These are phyloP conservation scores for Drosophila kohkoa DNA, from an alignment of 1,140 invertebrate genomes.

Conservation along the genomic window DNA sequence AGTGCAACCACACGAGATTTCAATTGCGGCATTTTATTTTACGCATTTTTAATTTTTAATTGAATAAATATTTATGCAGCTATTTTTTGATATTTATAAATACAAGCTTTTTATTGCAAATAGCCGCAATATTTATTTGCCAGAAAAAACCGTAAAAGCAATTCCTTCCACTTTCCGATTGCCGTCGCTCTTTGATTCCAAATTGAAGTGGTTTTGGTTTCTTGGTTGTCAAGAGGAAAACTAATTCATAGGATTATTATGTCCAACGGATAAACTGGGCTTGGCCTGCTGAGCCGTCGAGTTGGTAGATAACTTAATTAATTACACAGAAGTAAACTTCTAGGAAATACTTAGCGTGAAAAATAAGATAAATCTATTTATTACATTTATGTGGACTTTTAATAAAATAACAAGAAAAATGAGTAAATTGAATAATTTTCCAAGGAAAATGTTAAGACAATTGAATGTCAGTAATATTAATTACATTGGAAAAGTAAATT, in stretches of 20 bases:
- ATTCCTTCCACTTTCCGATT: background rate
- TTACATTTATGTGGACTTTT: no score
- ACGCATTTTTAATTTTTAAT: background rate
- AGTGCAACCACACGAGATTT: conserved; percentile 24
- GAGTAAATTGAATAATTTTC: no score
- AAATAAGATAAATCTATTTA: background rate
- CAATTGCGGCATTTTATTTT: conserved; percentile 9
- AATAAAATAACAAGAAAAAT: no score
- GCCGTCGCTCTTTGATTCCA: background rate
- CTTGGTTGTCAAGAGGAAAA: background rate
- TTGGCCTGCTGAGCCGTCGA: background rate
- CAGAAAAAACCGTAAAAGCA: background rate
- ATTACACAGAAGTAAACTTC: background rate
- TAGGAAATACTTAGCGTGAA: background rate
- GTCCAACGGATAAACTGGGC: background rate
- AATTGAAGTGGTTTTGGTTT: background rate
- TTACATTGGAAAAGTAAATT: no score
- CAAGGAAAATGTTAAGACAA: no score
- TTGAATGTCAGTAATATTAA: no score
- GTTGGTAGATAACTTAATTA: background rate
- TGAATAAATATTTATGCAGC: conserved; percentile 3
- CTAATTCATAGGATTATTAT: background rate
- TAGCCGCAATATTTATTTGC: background rate
- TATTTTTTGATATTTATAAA: background rate
- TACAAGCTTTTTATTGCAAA: background rate